Evolutionary conservation across 1,140 invertebrate genomes (phyloP), one percentile per base, ranked within the genome.

Genomic region (Papilio dardanus): DNA sequence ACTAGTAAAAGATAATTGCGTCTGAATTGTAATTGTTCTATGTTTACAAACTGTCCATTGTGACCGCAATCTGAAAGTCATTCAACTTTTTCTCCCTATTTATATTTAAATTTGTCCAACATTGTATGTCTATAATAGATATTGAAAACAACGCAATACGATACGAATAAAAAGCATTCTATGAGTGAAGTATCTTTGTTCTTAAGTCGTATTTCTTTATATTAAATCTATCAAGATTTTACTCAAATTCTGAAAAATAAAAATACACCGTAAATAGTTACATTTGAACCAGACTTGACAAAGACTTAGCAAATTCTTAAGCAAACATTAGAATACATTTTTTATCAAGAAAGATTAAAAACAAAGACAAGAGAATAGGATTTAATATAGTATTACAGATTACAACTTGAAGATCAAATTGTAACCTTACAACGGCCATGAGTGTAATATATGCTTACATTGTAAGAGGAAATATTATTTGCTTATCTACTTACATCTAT

Each of bases 21-120:
- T 69, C 12, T 69, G 67, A 37, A 37, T 69, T 24, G 35, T 40
- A 69, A 69, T 69, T 69, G 67, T 37, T 69, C 67, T 69, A 40
- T 40, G 35, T 37, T 40, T 69, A 69, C 67, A 69, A 37, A 24
- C 35, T 37, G 33, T 33, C 33, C 35, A 40, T 69, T 69, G 35
- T 69, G 67, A 37, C 33, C 35, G 35, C 2, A 42, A 35, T 69
- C 6, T 40, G 35, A 35, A 31, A 69, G 67, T 69, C 67, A 40
- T 69, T 69, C 21, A 40, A 33, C 35, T 69, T 68, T 40, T 37
- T 40, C n/a, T 40, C 0, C 14, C 35, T 69, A 69, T 40, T 69
- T 31, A 40, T 40, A 31, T 66, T 66, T 33, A 66, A 33, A 37
- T 68, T 40, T 21, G n/a, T 28, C n/a, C 35, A 69, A 24, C 35